Evolutionary conservation across 2,113 vertebrate genomes (phyloP).

Genomic region (Gadus macrocephalus): DNA sequence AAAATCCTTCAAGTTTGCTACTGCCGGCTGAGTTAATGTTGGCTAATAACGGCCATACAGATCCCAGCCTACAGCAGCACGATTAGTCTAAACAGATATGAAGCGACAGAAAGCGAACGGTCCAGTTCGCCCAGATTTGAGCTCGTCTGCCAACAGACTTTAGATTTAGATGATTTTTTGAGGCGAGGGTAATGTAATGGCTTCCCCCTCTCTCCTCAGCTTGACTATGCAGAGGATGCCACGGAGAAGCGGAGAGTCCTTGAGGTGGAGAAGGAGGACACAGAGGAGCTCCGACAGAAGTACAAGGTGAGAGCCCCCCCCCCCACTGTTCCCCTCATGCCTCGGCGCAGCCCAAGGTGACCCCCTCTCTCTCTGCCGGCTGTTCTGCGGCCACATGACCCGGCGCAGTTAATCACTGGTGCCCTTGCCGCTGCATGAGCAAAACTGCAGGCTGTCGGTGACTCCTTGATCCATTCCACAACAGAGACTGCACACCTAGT

Average conservation of each 20-base stretch:
- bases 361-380: neutral
- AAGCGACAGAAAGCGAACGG: neutral
- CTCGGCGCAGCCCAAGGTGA: neutral
- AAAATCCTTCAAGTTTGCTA: no score
- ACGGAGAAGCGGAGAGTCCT: slow-evolving; percentile 94
- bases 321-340: neutral
- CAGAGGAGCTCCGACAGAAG: slow-evolving; percentile 95
- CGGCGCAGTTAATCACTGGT: no score
- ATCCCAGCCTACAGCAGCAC: no score
- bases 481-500: no score
- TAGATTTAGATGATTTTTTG: neutral
- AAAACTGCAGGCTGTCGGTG: no score
- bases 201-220: slow-evolving; percentile 61
- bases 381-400: neutral
- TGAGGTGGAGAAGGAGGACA: slow-evolving; percentile 98
- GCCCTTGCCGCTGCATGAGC: no score
- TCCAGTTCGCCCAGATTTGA: no score
- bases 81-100: neutral
- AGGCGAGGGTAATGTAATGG: neutral
- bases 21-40: no score
- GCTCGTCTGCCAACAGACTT: no score
- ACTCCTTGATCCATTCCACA: no score
- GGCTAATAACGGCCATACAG: no score
- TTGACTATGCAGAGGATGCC: slow-evolving; percentile 97
- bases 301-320: slow-evolving; percentile 80